A percentile compares a stretch with the other conserved stretches of the same genome.
These are phyloP conservation scores for Malurus leucopterus DNA, from an alignment of 2,797 vertebrate genomes.

Conservation along the genomic window DNA sequence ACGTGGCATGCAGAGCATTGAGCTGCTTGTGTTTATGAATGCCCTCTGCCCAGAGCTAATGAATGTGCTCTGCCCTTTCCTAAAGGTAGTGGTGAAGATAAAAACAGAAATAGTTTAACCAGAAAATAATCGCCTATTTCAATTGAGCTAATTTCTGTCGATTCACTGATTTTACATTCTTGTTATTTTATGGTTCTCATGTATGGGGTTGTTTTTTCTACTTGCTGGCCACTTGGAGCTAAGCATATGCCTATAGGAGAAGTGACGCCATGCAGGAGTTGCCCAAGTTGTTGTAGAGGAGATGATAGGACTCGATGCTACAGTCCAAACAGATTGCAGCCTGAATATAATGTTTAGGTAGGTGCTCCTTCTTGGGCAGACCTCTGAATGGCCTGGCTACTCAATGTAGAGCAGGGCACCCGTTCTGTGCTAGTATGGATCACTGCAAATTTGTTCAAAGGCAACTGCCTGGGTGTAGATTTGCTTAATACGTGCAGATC, in stretches of 20 bases:
- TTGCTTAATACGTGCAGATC: accelerated
- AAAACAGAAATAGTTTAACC: no score
- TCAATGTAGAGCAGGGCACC: background rate
- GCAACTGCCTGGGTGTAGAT: background rate
- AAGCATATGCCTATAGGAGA: background rate
- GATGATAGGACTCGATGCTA: background rate
- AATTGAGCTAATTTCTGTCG: background rate
- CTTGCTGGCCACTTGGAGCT: background rate
- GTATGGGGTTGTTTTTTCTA: accelerated
- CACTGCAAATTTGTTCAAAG: background rate
- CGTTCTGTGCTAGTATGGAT: accelerated
- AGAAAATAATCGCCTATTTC: background rate
- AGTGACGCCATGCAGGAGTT: accelerated
- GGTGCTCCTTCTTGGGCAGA: background rate
- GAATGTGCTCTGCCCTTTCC: background rate
- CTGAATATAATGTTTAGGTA: background rate
- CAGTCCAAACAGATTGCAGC: background rate
- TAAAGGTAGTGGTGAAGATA: background rate
- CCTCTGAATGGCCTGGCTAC: accelerated
- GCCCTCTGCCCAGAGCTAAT: background rate
- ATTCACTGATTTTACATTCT: background rate
- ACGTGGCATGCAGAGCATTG: accelerated
- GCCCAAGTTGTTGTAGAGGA: background rate
- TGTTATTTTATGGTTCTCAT: background rate
- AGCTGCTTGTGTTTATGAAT: no score